Evolutionary conservation across 1,140 invertebrate genomes (phyloP).

Genomic region (Aphaenogaster floridana): DNA sequence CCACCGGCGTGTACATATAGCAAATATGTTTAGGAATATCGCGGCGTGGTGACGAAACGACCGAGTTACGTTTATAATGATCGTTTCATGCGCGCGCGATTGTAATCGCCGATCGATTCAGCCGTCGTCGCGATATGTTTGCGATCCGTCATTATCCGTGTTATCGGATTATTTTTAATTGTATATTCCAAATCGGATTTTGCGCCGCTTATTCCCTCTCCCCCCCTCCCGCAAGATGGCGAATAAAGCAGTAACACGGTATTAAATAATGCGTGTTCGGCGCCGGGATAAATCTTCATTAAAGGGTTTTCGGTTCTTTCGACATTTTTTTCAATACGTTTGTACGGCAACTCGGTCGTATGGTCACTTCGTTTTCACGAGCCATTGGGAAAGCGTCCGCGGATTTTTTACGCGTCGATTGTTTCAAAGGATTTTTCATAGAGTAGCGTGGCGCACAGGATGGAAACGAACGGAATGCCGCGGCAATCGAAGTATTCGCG

Average conservation of each 20-base stretch:
- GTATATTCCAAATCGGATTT: constrained; percentile 21
- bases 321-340: constrained; percentile 23
- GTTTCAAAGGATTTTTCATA: constrained; percentile 50
- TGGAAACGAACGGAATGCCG: constrained; percentile 33
- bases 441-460: background rate
- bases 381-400: constrained; percentile 14
- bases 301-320: background rate
- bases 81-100: background rate
- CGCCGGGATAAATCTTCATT: background rate
- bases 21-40: constrained; percentile 57
- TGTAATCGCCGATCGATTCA: constrained; percentile 32
- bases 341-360: constrained; percentile 17
- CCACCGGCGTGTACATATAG: background rate
- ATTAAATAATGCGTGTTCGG: constrained; percentile 28
- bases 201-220: background rate
- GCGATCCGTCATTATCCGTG: constrained; percentile 46
- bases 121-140: constrained; percentile 21
- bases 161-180: constrained; percentile 58
- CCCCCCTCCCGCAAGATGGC: background rate
- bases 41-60: constrained; percentile 14
- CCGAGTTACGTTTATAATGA: constrained; percentile 41
- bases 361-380: constrained; percentile 46
- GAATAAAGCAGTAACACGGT: constrained; percentile 11
- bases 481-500: constrained; percentile 29
- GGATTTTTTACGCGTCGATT: constrained; percentile 54